Evolutionary conservation across 2,797 vertebrate species (phyloP).

Genomic region (Epinephelus coioides): DNA sequence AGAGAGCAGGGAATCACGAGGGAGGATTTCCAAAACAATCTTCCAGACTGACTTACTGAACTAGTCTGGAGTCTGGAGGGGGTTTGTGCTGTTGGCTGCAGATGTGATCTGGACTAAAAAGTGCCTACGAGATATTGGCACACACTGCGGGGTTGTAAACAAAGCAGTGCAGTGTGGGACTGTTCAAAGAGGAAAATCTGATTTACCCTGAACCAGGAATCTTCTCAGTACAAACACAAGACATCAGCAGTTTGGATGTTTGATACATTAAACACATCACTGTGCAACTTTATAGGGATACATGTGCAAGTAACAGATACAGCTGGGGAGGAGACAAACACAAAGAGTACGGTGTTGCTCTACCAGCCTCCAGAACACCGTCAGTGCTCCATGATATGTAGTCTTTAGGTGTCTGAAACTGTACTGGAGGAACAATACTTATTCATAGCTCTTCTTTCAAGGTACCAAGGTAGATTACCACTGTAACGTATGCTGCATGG

Average conservation of each 20-base stretch:
- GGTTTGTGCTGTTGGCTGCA: slow-evolving; percentile 54
- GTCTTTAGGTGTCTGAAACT: background rate
- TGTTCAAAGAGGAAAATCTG: slow-evolving; percentile 2
- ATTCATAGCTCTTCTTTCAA: no score
- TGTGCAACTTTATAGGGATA: background rate
- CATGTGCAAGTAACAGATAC: background rate
- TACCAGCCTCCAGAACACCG: background rate
- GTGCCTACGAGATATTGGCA: slow-evolving; percentile 39
- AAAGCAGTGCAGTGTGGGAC: slow-evolving; percentile 20
- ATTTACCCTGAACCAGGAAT: slow-evolving; percentile 5
- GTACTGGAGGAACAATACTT: no score
- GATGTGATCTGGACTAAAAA: slow-evolving; percentile 46
- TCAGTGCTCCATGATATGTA: background rate
- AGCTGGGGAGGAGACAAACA: background rate
- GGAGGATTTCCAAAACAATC: slow-evolving; percentile 74
- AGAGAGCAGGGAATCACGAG: slow-evolving; percentile 72
- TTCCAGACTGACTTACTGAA: slow-evolving; percentile 65
- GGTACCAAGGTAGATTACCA: background rate
- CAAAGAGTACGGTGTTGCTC: background rate
- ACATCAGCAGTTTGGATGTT: slow-evolving; percentile 12
- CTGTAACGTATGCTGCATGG: background rate
- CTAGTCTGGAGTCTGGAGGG: slow-evolving; percentile 62
- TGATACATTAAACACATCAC: background rate
- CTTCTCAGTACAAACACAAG: background rate
- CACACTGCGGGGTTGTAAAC: slow-evolving; percentile 10